A percentile compares a stretch with the other conserved stretches of the same genome.
Conservation (phyloP, 2,888 invertebrate species). For the Protodeltote pygarga region DNA sequence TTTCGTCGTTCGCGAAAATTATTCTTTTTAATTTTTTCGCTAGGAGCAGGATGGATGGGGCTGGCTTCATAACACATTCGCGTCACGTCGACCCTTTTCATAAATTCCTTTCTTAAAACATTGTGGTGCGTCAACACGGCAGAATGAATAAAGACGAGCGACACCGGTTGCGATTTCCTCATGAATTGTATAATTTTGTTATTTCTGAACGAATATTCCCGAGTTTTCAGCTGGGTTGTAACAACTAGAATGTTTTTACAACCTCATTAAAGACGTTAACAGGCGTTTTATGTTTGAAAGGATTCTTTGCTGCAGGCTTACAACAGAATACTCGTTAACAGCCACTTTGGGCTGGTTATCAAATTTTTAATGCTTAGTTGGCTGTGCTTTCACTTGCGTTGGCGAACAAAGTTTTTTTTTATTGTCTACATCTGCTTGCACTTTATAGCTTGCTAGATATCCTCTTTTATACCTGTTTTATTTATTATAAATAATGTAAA, state of each 20-base stretch:
- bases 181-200: conserved; percentile 38
- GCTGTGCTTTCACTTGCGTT: conserved; percentile 25
- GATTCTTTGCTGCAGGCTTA: conserved; percentile 39
- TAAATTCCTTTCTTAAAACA: conserved; percentile 71
- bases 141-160: conserved; percentile 50
- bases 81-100: conserved; percentile 70
- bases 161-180: conserved; percentile 22
- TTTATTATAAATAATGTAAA: too few relatives aligned
- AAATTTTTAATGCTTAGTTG: conserved; percentile 36
- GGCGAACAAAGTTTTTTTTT: conserved; percentile 23
- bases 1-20: conserved; percentile 50
- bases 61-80: conserved; percentile 62
- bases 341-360: conserved; percentile 37
- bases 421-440: conserved; percentile 11
- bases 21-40: conserved; percentile 63
- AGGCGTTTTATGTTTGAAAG: conserved; percentile 40
- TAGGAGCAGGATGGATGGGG: conserved; percentile 30
- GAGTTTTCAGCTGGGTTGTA: conserved; percentile 12
- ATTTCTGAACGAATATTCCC: conserved; percentile 22
- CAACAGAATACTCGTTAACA: conserved; percentile 40
- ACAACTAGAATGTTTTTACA: conserved; percentile 46
- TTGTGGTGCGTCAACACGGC: conserved; percentile 63
- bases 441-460: too few relatives aligned
- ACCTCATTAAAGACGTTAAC: conserved; percentile 44
- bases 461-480: too few relatives aligned